A percentile compares a stretch with the other conserved stretches of the same genome.
Evolutionary conservation across 92 coral and sea anemone genomes (phyloP).

Genomic region (Montipora capitata): DNA sequence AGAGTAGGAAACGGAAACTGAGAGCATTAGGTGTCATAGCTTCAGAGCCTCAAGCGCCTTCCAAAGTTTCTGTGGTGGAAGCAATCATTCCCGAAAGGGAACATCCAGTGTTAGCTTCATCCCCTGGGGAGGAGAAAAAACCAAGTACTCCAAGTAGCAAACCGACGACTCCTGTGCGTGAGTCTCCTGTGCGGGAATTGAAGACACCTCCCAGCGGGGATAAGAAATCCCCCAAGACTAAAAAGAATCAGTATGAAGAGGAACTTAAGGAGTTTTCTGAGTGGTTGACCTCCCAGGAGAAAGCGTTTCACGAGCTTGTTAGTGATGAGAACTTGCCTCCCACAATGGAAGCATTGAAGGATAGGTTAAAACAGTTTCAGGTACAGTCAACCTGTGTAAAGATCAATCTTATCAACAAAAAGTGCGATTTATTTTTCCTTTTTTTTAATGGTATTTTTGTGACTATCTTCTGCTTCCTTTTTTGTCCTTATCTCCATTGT

Average conservation of each 20-base stretch:
- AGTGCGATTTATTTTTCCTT: no score
- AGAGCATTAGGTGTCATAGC: constrained; percentile 76
- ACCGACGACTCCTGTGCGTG: constrained; percentile 55
- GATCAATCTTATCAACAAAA: background rate
- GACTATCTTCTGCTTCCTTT: no score
- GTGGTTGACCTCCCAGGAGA: constrained; percentile 92
- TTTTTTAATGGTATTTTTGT: no score
- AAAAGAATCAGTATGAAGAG: constrained; percentile 83
- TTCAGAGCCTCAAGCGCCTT: constrained; percentile 15
- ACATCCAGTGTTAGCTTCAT: constrained; percentile 37
- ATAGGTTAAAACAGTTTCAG: constrained; percentile 88
- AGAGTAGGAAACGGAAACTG: constrained; percentile 82
- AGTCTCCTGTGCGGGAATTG: constrained; percentile 57
- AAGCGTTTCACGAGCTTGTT: constrained; percentile 85
- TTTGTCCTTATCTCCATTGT: background rate
- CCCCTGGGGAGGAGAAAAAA: constrained; percentile 62
- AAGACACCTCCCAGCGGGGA: constrained; percentile 70
- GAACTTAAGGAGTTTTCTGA: constrained; percentile 93
- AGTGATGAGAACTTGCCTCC: constrained; percentile 83
- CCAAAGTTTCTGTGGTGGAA: constrained; percentile 39
- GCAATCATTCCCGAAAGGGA: constrained; percentile 55
- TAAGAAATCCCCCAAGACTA: constrained; percentile 85
- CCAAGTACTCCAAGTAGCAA: constrained; percentile 47
- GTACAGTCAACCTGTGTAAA: constrained; percentile 18
- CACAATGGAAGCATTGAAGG: constrained; percentile 82